These are phyloP conservation scores for Formica aserva DNA, from an alignment of 2,888 invertebrate species.

Conservation along the genomic window DNA sequence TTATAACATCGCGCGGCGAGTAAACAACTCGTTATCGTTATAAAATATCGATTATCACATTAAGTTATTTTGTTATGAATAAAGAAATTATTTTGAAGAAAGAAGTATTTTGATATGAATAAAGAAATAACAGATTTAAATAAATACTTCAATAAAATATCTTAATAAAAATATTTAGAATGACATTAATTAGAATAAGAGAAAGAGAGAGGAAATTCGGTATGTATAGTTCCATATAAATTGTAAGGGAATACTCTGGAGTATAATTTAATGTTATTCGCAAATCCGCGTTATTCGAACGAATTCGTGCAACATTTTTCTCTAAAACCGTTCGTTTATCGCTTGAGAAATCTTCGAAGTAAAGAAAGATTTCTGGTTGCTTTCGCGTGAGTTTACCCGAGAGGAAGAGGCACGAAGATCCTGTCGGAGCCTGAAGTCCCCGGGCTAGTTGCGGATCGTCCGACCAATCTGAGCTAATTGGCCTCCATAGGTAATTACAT, in stretches of 20 bases:
- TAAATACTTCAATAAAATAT: not conserved
- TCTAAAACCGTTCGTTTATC: not conserved
- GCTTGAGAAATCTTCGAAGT: constrained; percentile 51
- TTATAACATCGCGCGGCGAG: constrained; percentile 59
- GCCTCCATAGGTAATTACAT: constrained; percentile 84
- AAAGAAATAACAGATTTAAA: constrained; percentile 20
- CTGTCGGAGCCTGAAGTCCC: constrained; percentile 73
- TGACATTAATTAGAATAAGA: not conserved
- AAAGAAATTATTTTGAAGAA: too few species aligned
- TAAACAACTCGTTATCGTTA: constrained; percentile 52
- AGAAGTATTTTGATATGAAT: constrained; percentile 62
- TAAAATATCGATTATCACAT: constrained; percentile 17
- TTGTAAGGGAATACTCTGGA: not conserved
- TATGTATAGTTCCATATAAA: not conserved
- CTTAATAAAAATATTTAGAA: not conserved
- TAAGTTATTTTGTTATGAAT: too few species aligned
- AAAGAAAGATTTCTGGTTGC: constrained; percentile 64
- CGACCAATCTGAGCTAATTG: constrained; percentile 84
- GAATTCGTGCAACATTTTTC: not conserved
- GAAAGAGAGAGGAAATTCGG: not conserved
- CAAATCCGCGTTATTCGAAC: not conserved
- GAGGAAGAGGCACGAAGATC: constrained; percentile 66
- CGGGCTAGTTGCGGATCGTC: constrained; percentile 76
- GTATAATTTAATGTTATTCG: not conserved
- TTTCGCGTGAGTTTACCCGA: constrained; percentile 76